phyloP scores from a whole-genome alignment of 2,797 vertebrate genomes.

The Pogoniulus pusillus region DNA sequence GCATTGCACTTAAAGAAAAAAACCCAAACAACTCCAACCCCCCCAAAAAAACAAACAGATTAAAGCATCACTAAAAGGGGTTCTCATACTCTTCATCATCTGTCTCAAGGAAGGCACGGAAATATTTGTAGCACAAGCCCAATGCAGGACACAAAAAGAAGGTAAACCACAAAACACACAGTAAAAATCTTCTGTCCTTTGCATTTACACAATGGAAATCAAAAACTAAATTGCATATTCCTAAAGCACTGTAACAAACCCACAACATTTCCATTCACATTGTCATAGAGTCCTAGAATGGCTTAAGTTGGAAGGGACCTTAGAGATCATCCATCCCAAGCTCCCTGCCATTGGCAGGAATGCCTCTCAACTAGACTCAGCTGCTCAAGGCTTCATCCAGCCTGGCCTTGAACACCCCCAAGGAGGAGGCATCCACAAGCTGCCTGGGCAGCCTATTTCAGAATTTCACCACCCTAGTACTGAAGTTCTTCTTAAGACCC shows the following conservation, averaged over 20 bases:
- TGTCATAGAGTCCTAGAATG: no score
- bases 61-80: slow-evolving; percentile 60
- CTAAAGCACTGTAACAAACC: background rate
- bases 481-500: no score
- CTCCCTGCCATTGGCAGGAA: no score
- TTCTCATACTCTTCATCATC: slow-evolving; percentile 15
- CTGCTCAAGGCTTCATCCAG: no score
- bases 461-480: no score
- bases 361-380: no score
- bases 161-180: background rate
- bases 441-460: no score
- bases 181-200: background rate
- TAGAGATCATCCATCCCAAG: no score
- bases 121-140: slow-evolving; percentile 23
- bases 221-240: background rate
- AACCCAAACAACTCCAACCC: background rate
- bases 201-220: background rate
- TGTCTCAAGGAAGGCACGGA: slow-evolving; percentile 38
- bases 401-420: no score
- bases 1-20: slow-evolving; percentile 58
- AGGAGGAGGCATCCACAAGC: no score
- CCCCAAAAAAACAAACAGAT: slow-evolving; percentile 68
- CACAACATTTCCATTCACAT: background rate
- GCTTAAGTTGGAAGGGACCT: no score
- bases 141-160: background rate